Conservation (phyloP, 2,888 invertebrate species). For the Strigamia maritima region DNA sequence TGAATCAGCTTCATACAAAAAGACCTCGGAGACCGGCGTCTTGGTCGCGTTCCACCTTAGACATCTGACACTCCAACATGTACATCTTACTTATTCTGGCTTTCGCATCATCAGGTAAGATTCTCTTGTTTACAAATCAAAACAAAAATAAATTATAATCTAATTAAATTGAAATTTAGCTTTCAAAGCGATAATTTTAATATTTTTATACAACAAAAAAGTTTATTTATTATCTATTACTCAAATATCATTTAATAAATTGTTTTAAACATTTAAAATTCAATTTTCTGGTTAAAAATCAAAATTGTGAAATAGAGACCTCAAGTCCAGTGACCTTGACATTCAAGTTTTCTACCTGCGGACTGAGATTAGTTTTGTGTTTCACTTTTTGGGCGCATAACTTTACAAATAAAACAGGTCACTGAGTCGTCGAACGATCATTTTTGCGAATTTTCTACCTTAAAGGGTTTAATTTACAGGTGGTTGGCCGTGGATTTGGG, state of each 20-base stretch:
- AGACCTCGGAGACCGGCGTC: constrained; percentile 16
- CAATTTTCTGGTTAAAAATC: too few species aligned
- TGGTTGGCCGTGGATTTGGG: constrained; percentile 12
- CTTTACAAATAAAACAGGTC: neutral
- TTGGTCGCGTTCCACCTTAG: constrained; percentile 9
- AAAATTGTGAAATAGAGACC: neutral
- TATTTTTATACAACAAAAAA: too few species aligned
- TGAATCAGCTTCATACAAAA: constrained; percentile 5
- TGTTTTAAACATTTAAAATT: too few species aligned
- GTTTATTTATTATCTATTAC: too few species aligned
- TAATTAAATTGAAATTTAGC: too few species aligned
- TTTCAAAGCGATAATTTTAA: too few species aligned
- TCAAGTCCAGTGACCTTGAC: constrained; percentile 23
- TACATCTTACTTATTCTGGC: neutral
- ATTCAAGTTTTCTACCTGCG: constrained; percentile 5
- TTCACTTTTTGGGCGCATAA: neutral
- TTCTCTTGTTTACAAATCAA: neutral
- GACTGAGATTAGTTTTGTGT: neutral
- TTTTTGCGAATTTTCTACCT: neutral
- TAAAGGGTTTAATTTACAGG: constrained; percentile 1
- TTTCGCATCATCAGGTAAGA: constrained; percentile 9
- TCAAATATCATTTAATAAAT: too few species aligned
- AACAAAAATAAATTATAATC: neutral
- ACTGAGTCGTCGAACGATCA: constrained; percentile 8
- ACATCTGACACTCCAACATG: constrained; percentile 20